Percentiles rank a stretch among this genome's conserved stretches.
Conservation (phyloP, 2,888 invertebrate species). For the Gortyna flavago region DNA sequence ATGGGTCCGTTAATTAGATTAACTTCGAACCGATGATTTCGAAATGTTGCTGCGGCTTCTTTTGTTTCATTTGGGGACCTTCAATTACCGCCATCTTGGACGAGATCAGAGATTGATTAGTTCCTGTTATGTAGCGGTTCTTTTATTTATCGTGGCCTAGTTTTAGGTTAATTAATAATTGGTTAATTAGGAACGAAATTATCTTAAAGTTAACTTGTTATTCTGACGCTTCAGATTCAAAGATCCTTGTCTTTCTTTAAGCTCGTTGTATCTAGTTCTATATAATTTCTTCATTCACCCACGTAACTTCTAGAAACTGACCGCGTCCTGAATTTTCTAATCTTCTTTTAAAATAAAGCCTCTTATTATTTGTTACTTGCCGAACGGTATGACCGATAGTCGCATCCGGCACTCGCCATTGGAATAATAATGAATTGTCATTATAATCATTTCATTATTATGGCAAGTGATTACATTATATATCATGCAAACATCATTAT, state of each 20-base stretch:
- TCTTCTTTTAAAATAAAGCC: slow-evolving; percentile 13
- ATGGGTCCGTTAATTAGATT: slow-evolving; percentile 60
- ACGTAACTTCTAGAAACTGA: background rate
- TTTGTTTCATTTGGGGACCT: slow-evolving; percentile 53
- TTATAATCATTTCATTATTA: slow-evolving; percentile 41
- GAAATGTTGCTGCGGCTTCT: slow-evolving; percentile 51
- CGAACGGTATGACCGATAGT: slow-evolving; percentile 29
- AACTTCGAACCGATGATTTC: slow-evolving; percentile 47
- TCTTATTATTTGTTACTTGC: slow-evolving; percentile 24
- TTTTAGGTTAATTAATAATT: slow-evolving; percentile 6
- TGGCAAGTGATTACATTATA: slow-evolving; percentile 10
- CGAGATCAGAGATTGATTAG: slow-evolving; percentile 39
- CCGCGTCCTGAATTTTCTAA: background rate
- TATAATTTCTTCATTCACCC: background rate
- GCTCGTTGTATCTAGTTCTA: background rate
- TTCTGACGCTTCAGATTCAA: background rate
- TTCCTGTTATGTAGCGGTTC: slow-evolving; percentile 49
- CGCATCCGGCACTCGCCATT: slow-evolving; percentile 43
- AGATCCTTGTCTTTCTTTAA: background rate
- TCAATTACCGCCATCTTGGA: slow-evolving; percentile 35
- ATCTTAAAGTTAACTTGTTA: background rate
- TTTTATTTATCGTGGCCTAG: slow-evolving; percentile 20
- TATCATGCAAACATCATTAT: slow-evolving; percentile 27
- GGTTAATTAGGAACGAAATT: background rate
- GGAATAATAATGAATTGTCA: slow-evolving; percentile 51